Conservation (phyloP, 2,113 vertebrate genomes). For the Toxotes jaculatrix region DNA sequence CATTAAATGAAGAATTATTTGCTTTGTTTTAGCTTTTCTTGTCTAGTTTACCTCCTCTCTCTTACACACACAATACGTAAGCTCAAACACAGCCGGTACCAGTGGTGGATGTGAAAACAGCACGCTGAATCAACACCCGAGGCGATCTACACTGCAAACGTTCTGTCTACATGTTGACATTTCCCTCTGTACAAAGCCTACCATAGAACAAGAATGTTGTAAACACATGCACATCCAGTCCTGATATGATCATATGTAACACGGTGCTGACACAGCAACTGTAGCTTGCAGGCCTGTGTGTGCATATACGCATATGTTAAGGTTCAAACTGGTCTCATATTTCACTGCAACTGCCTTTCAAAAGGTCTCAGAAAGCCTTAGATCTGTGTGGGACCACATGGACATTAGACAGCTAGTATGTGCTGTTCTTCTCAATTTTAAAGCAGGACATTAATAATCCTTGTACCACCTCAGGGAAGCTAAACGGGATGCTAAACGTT, state of each 20-base stretch:
- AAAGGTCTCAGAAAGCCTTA: conserved; percentile 4
- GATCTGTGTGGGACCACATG: neutral
- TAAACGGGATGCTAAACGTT: too few species aligned
- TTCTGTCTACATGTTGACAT: conserved; percentile 29
- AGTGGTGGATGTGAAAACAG: neutral
- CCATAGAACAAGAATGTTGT: neutral
- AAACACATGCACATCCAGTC: neutral
- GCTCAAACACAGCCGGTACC: neutral
- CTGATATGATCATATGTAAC: neutral
- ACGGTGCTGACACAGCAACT: conserved; percentile 39
- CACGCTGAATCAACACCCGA: conserved; percentile 2
- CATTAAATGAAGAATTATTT: neutral
- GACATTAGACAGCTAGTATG: neutral
- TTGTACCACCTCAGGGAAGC: too few species aligned
- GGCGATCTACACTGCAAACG: conserved; percentile 1
- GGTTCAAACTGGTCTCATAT: conserved; percentile 19
- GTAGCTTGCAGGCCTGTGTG: neutral
- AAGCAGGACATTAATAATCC: neutral
- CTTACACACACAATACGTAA: neutral
- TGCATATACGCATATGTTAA: conserved; percentile 7
- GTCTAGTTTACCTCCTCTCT: neutral
- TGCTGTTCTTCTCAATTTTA: neutral
- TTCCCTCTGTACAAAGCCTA: conserved; percentile 4
- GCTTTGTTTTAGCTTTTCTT: conserved; percentile 13
- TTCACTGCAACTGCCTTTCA: conserved; percentile 21